phyloP scores from a whole-genome alignment of 1,140 invertebrate genomes.

The Drosophila nebulosa region DNA sequence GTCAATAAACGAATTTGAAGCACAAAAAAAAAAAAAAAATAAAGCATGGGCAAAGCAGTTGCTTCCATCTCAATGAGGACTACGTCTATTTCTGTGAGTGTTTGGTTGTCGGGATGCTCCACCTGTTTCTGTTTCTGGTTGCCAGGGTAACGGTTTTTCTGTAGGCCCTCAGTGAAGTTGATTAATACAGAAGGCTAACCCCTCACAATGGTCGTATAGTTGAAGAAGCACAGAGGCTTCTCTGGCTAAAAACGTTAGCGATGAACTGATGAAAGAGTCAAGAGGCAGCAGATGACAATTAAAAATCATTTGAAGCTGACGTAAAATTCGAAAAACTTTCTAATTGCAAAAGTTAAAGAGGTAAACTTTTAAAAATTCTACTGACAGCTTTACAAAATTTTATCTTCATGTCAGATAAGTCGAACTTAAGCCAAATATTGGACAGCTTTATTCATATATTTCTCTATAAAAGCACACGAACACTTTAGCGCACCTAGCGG shows the following conservation, averaged over 20 bases:
- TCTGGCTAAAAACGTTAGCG: background rate
- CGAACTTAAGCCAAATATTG: too few relatives aligned
- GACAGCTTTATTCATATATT: too few relatives aligned
- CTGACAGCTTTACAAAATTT: too few relatives aligned
- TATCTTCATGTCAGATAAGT: too few relatives aligned
- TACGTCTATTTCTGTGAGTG: background rate
- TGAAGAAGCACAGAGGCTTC: background rate
- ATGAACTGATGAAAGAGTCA: background rate
- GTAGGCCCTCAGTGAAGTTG: background rate
- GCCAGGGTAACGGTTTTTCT: background rate
- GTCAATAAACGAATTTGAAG: conserved; percentile 65
- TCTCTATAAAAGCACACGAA: too few relatives aligned
- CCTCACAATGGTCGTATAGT: background rate
- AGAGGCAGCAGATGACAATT: background rate
- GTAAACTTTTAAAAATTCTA: background rate
- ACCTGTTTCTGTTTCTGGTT: background rate
- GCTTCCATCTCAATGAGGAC: background rate
- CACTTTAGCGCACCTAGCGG: too few relatives aligned
- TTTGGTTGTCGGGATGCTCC: background rate
- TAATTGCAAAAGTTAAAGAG: background rate
- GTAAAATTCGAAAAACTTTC: background rate
- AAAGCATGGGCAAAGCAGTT: background rate
- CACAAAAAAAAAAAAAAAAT: conserved; percentile 23
- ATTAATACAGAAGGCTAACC: background rate
- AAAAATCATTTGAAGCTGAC: background rate